A percentile compares a stretch with the other conserved stretches of the same genome.
Evolutionary conservation across 1,140 invertebrate genomes (phyloP).

Genomic region (Caenorhabditis tropicalis): DNA sequence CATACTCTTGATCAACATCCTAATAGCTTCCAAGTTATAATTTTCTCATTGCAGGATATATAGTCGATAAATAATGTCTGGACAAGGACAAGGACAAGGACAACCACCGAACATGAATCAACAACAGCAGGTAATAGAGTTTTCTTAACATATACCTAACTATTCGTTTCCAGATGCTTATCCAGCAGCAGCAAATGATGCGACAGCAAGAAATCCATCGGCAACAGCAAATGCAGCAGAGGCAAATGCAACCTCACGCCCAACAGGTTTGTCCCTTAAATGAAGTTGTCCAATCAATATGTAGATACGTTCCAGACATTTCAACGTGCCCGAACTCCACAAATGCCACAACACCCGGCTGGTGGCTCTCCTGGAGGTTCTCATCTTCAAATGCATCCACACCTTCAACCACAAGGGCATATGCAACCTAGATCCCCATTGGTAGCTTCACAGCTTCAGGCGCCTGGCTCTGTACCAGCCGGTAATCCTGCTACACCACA

Average conservation of each 20-base stretch:
- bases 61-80: too few relatives aligned
- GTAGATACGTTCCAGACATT: background rate
- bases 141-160: background rate
- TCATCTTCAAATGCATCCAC: constrained; percentile 30
- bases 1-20: too few relatives aligned
- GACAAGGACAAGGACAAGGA: background rate
- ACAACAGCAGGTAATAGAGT: background rate
- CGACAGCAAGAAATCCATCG: background rate
- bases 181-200: background rate
- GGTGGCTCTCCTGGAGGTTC: background rate
- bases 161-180: constrained; percentile 1
- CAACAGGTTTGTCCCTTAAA: background rate
- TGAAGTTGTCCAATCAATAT: background rate
- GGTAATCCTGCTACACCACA: background rate
- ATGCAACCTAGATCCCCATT: background rate
- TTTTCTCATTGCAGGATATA: too few relatives aligned
- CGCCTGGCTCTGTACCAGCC: background rate
- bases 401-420: background rate
- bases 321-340: constrained; percentile 20
- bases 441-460: background rate
- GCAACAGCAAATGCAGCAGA: constrained; percentile 10
- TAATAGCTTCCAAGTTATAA: too few relatives aligned
- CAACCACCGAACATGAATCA: background rate
- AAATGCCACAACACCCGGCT: background rate
- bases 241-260: background rate